phyloP scores from a whole-genome alignment of 2,888 invertebrate species.

The Acronicta alni region DNA sequence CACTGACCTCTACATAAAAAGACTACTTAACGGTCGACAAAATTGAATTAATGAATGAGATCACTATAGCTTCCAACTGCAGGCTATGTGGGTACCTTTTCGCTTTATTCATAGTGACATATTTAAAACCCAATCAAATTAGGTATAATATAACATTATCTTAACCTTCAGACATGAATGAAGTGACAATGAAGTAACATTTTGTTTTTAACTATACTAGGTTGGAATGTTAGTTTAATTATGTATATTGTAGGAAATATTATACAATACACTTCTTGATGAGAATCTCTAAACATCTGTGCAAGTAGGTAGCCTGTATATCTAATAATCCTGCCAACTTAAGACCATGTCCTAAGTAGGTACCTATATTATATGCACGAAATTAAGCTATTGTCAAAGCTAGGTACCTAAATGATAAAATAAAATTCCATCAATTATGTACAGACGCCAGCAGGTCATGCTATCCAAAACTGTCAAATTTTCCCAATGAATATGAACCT shows the following conservation, averaged over 20 bases:
- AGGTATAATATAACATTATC: too few relatives aligned
- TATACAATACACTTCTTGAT: constrained; percentile 7
- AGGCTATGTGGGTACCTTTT: constrained; percentile 30
- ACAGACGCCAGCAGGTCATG: too few relatives aligned
- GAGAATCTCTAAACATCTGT: constrained; percentile 16
- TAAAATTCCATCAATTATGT: too few relatives aligned
- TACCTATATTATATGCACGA: constrained; percentile 16
- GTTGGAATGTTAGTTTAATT: constrained; percentile 48
- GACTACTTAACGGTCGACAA: constrained; percentile 34
- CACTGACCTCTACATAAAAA: constrained; percentile 18
- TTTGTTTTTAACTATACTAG: constrained; percentile 33
- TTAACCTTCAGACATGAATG: too few relatives aligned
- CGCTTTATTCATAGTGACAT: constrained; percentile 19
- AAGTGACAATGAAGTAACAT: too few relatives aligned
- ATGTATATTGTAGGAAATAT: constrained; percentile 24
- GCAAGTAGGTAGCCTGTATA: not conserved
- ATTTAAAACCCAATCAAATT: constrained; percentile 10
- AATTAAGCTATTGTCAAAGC: constrained; percentile 7
- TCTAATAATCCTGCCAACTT: constrained; percentile 31
- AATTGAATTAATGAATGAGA: constrained; percentile 47
- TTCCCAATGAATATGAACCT: too few relatives aligned
- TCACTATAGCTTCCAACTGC: constrained; percentile 39
- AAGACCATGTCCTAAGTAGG: constrained; percentile 11
- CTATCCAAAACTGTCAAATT: too few relatives aligned
- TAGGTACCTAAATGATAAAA: too few relatives aligned